Evolutionary conservation across 2,797 vertebrate genomes (phyloP).

Genomic region (Trichosurus vulpecula): DNA sequence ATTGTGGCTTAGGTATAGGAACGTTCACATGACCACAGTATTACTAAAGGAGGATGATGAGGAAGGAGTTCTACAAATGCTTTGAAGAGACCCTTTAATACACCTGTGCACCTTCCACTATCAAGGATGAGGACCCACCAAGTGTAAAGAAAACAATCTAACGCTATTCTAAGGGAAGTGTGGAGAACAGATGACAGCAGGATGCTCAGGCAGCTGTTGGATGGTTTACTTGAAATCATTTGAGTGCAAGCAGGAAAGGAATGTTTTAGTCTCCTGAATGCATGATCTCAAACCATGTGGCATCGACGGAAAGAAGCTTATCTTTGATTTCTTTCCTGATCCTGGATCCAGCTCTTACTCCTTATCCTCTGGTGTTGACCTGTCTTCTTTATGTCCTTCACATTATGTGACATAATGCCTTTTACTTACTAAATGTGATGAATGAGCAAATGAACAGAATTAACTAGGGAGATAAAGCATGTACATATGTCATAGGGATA

Average conservation of each 20-base stretch:
- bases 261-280: background rate
- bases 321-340: background rate
- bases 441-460: background rate
- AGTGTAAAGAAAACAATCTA: background rate
- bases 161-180: background rate
- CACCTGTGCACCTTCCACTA: background rate
- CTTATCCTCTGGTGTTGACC: background rate
- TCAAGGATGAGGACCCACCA: background rate
- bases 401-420: background rate
- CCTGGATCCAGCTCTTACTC: background rate
- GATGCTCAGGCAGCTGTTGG: background rate
- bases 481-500: background rate
- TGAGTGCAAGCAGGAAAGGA: fast-evolving
- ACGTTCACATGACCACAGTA: background rate
- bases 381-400: background rate
- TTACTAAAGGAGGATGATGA: background rate
- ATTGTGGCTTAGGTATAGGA: background rate
- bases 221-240: background rate
- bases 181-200: background rate
- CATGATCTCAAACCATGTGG: background rate
- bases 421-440: background rate
- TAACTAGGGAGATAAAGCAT: background rate
- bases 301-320: background rate
- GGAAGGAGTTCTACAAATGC: background rate
- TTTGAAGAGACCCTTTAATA: background rate